Evolutionary conservation across 2,797 vertebrate genomes (phyloP), one percentile per base, ranked within the genome.

Genomic region (Hoplostethus atlanticus): DNA sequence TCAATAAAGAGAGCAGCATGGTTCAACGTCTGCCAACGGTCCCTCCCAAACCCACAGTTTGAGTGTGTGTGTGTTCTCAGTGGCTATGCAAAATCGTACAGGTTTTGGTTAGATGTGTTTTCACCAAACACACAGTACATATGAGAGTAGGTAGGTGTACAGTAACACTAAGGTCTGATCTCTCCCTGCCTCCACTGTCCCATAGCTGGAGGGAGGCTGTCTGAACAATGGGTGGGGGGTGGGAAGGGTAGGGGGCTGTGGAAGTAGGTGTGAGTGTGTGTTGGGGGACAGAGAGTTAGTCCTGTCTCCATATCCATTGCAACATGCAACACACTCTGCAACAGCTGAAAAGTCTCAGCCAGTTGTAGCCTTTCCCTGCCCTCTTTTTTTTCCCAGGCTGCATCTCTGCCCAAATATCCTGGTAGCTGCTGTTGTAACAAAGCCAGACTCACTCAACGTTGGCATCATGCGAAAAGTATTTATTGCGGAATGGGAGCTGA

Each of bases 211-310:
- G 86, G 86, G 85, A 68, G 64, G 85, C 69, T 44, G 85, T 40
- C 34, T 52, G 77, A 90, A 91, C 90, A 92, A 90, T 79, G 73
- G 88, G 76, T 83, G 17, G 82, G 84, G 84, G 86, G 80, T 79
- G 76, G 80, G 54, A 56, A 28, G 53, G 16, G 48, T 51, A 16
- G 5, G 48, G 5, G 28, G 38, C 34, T 21, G 44, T 46, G 60
- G 34, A 36, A 42, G 48, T 50, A 16, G 17, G 48, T 50, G 21
- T 52, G 50, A 25, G 50, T 52, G 50, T 52, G 48, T 21, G n/a
- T 55, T 63, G 81, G 77, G 81, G 81, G 78, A 75, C 80, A 69
- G 76, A 81, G 80, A 62, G 72, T 68, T 73, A 64, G 50, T 69
- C 30, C 64, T 17, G 17, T 77, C 68, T 66, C 58, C 13, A 13